Conservation (phyloP, 2,888 invertebrate species). For the Pristionchus fissidentatus region DNA sequence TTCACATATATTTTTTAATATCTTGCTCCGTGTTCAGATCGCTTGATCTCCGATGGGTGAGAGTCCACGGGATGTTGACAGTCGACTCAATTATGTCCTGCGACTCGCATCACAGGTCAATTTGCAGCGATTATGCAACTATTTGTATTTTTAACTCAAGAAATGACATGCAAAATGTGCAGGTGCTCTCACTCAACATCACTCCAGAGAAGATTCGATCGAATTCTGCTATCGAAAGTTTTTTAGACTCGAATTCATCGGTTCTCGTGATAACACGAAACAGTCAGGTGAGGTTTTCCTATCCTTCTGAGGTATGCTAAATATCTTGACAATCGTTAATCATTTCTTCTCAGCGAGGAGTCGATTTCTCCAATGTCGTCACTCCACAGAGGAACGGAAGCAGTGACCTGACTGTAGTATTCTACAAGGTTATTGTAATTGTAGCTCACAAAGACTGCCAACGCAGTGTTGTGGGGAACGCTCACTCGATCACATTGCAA, state of each 20-base stretch:
- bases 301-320: not conserved
- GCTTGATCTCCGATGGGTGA: constrained; percentile 39
- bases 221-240: constrained; percentile 64
- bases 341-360: constrained; percentile 59
- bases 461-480: no score
- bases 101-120: constrained; percentile 62
- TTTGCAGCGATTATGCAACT: not conserved
- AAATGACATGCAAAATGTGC: not conserved
- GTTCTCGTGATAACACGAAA: constrained; percentile 66
- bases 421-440: constrained; percentile 79
- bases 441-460: no score
- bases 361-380: constrained; percentile 70
- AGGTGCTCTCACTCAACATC: constrained; percentile 61
- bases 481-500: no score
- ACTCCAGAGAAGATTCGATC: constrained; percentile 69
- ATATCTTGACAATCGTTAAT: not conserved
- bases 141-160: not conserved
- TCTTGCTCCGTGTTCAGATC: no score
- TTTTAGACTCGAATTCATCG: constrained; percentile 67
- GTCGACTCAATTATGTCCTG: constrained; percentile 53
- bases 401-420: constrained; percentile 77
- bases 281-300: constrained; percentile 64
- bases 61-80: constrained; percentile 46
- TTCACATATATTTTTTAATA: no score
- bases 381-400: constrained; percentile 53